phyloP scores from a whole-genome alignment of 2,888 invertebrate genomes.

The Pristionchus mayeri region DNA sequence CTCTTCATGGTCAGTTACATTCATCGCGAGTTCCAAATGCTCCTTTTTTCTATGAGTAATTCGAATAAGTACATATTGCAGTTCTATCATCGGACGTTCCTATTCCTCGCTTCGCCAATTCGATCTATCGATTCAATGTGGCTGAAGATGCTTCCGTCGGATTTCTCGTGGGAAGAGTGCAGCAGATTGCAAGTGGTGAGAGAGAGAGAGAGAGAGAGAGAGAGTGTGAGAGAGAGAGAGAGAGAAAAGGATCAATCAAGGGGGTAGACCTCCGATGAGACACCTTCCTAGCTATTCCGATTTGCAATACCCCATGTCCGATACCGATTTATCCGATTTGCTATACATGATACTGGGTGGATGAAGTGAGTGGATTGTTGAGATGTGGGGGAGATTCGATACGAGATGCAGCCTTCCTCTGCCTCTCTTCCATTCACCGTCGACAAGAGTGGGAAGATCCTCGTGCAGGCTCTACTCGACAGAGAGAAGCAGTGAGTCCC shows the following conservation, averaged over 20 bases:
- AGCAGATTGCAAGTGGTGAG: conserved; percentile 58
- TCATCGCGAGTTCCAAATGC: too few relatives aligned
- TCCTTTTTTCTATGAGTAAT: too few relatives aligned
- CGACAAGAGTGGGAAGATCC: conserved; percentile 89
- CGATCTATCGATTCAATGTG: conserved; percentile 86
- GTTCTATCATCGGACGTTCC: conserved; percentile 60
- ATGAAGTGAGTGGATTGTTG: neutral
- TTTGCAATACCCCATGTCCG: too few relatives aligned
- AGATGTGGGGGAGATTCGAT: conserved; percentile 62
- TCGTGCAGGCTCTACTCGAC: conserved; percentile 89
- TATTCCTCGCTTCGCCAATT: conserved; percentile 85
- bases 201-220: neutral
- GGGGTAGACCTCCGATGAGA: too few relatives aligned
- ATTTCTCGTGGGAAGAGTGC: conserved; percentile 70
- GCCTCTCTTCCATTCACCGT: conserved; percentile 82
- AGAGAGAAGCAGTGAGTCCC: conserved; percentile 84
- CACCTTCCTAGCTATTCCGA: too few relatives aligned
- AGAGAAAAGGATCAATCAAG: too few relatives aligned
- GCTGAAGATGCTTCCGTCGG: conserved; percentile 85
- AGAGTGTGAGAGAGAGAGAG: too few relatives aligned
- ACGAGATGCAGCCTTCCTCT: conserved; percentile 56
- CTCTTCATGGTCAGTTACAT: conserved; percentile 83
- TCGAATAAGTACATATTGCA: neutral
- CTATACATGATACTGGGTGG: too few relatives aligned
- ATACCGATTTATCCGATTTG: too few relatives aligned